Conservation (phyloP, 2,888 invertebrate genomes). For the Ceramica pisi region DNA sequence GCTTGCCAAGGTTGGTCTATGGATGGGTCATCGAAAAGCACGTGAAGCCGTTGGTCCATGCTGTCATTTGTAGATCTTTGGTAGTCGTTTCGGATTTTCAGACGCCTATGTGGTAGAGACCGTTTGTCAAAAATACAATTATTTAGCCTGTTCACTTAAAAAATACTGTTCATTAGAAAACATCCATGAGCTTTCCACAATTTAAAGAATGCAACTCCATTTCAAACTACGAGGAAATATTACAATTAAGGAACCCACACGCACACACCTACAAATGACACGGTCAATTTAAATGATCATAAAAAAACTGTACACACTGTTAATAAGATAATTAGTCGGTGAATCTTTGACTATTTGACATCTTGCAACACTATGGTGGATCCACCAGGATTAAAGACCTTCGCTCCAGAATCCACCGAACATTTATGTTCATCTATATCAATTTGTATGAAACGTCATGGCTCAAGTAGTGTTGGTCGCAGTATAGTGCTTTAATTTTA, state of each 20-base stretch:
- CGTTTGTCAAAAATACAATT: too few species aligned
- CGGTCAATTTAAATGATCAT: constrained; percentile 59
- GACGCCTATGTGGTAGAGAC: too few species aligned
- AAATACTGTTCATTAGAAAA: neutral
- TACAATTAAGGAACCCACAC: constrained; percentile 33
- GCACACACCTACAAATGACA: constrained; percentile 57
- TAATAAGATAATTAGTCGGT: constrained; percentile 86
- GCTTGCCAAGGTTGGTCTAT: too few species aligned
- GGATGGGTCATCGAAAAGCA: too few species aligned
- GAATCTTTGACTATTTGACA: constrained; percentile 87
- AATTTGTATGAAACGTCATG: constrained; percentile 29
- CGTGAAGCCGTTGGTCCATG: too few species aligned
- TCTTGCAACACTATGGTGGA: constrained; percentile 63
- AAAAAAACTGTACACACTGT: constrained; percentile 67
- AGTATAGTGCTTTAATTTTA: constrained; percentile 77
- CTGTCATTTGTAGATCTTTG: too few species aligned
- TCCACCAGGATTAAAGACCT: constrained; percentile 75
- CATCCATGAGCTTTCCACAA: constrained; percentile 8
- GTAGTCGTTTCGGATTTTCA: too few species aligned
- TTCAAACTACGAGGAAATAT: constrained; percentile 24
- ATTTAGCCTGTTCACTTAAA: neutral
- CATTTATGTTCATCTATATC: neutral
- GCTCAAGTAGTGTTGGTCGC: constrained; percentile 73
- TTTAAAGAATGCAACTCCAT: neutral
- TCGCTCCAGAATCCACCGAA: constrained; percentile 52